These are phyloP conservation scores for Hirtodrosophila cameraria DNA, from an alignment of 2,888 invertebrate species.

Conservation along the genomic window DNA sequence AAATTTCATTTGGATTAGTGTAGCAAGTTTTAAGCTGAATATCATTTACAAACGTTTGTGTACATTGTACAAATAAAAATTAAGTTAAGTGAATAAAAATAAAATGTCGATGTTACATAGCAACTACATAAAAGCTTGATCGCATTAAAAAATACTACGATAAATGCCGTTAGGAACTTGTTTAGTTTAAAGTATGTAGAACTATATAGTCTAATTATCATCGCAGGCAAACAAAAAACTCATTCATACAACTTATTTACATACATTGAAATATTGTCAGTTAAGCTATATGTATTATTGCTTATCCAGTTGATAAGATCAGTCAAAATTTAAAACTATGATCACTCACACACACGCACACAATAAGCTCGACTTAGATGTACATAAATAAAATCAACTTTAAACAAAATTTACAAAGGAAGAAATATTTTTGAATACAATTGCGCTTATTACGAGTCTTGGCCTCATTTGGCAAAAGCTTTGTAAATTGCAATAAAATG, in stretches of 20 bases:
- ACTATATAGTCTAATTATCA: slow-evolving; percentile 38
- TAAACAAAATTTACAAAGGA: slow-evolving; percentile 62
- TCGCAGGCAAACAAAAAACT: slow-evolving; percentile 36
- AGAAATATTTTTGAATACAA: slow-evolving; percentile 58
- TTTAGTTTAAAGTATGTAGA: slow-evolving; percentile 32
- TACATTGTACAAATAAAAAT: slow-evolving; percentile 58
- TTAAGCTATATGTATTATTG: slow-evolving; percentile 23
- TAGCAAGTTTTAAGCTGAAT: slow-evolving; percentile 31
- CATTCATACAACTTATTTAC: slow-evolving; percentile 58
- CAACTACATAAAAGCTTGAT: slow-evolving; percentile 62
- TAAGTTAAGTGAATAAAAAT: slow-evolving; percentile 35
- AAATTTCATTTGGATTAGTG: slow-evolving; percentile 45
- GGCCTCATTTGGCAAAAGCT: slow-evolving; percentile 57
- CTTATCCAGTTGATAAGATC: slow-evolving; percentile 49
- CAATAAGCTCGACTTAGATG: slow-evolving; percentile 53
- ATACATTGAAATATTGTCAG: slow-evolving; percentile 50
- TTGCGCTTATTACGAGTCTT: slow-evolving; percentile 52
- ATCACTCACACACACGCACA: slow-evolving; percentile 39
- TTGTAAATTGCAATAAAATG: slow-evolving; percentile 47
- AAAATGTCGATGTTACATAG: slow-evolving; percentile 43
- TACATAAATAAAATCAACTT: slow-evolving; percentile 59
- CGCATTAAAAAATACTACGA: slow-evolving; percentile 55
- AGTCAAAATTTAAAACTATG: slow-evolving; percentile 52
- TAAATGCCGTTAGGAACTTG: slow-evolving; percentile 50
- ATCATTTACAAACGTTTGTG: slow-evolving; percentile 56